Evolutionary conservation across 2,888 invertebrate genomes (phyloP).

Genomic region (Drosophila cognata): DNA sequence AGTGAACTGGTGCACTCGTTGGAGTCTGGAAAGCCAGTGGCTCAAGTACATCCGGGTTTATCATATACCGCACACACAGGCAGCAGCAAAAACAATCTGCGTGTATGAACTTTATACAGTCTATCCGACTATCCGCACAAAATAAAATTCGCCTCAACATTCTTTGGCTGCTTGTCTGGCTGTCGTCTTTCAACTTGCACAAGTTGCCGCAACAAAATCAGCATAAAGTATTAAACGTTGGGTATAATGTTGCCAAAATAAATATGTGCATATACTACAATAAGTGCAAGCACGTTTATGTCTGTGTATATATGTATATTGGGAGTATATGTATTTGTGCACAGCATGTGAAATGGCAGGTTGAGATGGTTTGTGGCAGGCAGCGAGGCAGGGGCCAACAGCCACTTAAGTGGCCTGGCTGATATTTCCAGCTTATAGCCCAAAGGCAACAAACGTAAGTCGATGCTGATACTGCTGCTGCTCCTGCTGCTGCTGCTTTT

Average conservation of each 20-base stretch:
- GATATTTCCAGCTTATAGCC: conserved; percentile 66
- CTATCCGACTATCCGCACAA: conserved; percentile 39
- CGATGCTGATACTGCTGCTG: conserved; percentile 12
- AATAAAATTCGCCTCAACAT: conserved; percentile 55
- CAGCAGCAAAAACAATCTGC: conserved; percentile 10
- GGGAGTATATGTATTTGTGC: conserved; percentile 8
- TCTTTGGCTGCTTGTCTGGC: conserved; percentile 5
- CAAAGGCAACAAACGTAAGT: conserved; percentile 41
- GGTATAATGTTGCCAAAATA: conserved; percentile 74
- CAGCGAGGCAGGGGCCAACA: conserved; percentile 47
- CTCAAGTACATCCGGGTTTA: conserved; percentile 34
- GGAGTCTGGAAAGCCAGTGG: conserved; percentile 2
- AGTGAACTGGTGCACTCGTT: conserved; percentile 31
- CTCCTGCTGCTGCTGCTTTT: not conserved
- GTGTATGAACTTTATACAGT: conserved; percentile 61
- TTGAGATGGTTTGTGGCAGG: conserved; percentile 28
- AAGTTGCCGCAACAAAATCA: conserved; percentile 67
- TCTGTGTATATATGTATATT: conserved; percentile 1
- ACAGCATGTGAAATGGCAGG: conserved; percentile 47
- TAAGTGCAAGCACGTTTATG: conserved; percentile 16
- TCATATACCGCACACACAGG: conserved; percentile 6
- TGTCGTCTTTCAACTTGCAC: conserved; percentile 11
- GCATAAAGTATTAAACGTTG: conserved; percentile 72
- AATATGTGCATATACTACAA: conserved; percentile 18
- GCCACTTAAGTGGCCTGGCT: conserved; percentile 63